Conservation (phyloP, 2,888 invertebrate species). For the Stenotaenia linearis region DNA sequence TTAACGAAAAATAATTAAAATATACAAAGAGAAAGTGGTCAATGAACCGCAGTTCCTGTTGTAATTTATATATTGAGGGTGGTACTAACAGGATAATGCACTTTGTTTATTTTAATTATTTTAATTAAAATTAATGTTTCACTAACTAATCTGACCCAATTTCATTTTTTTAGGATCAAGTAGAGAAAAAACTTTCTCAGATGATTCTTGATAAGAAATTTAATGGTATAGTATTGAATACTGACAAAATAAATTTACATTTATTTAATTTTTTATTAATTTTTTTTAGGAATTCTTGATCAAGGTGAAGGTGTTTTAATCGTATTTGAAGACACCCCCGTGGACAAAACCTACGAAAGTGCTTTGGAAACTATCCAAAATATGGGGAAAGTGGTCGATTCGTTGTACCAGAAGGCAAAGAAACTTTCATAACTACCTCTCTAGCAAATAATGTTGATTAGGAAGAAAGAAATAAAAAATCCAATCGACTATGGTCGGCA, state of each 20-base stretch:
- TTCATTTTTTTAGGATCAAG: slow-evolving; percentile 60
- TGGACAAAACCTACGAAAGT: slow-evolving; percentile 95
- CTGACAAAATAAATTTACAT: neutral
- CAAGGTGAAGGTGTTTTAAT: slow-evolving; percentile 97
- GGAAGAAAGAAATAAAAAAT: neutral
- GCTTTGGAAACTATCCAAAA: slow-evolving; percentile 96
- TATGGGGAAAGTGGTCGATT: slow-evolving; percentile 99
- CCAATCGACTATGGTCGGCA: neutral
- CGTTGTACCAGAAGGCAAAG: slow-evolving; percentile 97
- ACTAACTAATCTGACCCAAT: neutral
- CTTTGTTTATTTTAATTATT: neutral
- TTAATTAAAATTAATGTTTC: neutral
- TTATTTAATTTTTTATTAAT: neutral
- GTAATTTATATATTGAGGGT: neutral
- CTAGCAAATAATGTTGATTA: neutral
- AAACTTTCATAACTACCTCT: slow-evolving; percentile 70
- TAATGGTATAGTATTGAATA: slow-evolving; percentile 44
- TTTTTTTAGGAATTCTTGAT: slow-evolving; percentile 80
- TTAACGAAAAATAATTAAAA: neutral
- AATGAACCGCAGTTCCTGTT: neutral
- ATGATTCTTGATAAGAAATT: slow-evolving; percentile 99
- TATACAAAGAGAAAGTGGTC: neutral
- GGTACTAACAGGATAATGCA: neutral
- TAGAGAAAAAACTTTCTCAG: slow-evolving; percentile 98
- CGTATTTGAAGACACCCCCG: slow-evolving; percentile 89